Percentiles rank a stretch among this genome's conserved stretches.
Evolutionary conservation across 1,140 invertebrate species (phyloP).

Genomic region (Trichonephila clavipes): DNA sequence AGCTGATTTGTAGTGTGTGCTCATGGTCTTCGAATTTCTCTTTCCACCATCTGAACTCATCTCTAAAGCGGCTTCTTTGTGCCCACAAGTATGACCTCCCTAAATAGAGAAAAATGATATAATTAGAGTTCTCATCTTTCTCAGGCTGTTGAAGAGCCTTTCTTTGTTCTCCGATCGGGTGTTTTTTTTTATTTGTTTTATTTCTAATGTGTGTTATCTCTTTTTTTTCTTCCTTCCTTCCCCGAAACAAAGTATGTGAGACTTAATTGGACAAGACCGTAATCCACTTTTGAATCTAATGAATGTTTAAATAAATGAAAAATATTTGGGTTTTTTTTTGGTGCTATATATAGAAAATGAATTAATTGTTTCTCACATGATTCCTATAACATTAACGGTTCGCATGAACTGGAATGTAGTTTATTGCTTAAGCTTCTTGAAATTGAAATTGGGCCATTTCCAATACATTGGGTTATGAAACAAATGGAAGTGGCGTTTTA

Average conservation of each 20-base stretch:
- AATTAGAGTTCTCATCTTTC: constrained; percentile 32
- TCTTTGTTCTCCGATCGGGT: constrained; percentile 21
- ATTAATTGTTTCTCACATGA: no score
- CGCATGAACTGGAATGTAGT: no score
- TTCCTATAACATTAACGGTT: no score
- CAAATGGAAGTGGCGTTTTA: no score
- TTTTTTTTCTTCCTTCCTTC: not conserved
- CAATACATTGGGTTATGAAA: no score
- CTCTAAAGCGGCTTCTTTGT: constrained; percentile 51
- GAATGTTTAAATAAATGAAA: not conserved
- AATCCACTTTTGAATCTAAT: not conserved
- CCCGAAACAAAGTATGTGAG: not conserved
- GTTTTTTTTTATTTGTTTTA: not conserved
- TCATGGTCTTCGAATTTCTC: not conserved
- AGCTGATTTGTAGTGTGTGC: not conserved
- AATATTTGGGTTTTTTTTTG: not conserved
- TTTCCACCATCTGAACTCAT: not conserved
- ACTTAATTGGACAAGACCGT: constrained; percentile 5
- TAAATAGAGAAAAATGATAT: constrained; percentile 50
- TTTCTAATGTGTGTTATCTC: constrained; percentile 10
- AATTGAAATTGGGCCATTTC: no score
- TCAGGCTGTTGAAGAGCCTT: not conserved
- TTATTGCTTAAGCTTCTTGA: no score
- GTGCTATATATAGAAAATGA: not conserved
- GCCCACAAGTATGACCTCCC: not conserved